Evolutionary conservation across 92 coral and sea anemone species (phyloP), one percentile per base, ranked within the genome.

Genomic region (Zoanthus gigantus): DNA sequence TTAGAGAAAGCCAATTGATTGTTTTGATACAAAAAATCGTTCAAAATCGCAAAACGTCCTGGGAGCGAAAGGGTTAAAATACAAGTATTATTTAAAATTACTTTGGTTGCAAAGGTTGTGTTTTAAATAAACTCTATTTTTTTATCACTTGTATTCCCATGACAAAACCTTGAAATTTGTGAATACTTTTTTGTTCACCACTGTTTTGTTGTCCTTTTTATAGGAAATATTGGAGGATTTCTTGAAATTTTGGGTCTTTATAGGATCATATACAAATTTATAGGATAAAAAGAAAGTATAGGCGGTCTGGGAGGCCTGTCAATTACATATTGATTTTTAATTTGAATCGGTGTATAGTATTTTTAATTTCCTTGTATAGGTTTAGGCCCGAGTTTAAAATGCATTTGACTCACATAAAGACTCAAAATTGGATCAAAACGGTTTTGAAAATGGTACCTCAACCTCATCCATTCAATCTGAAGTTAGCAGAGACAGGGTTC

Each of bases 271-370:
- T 71, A 71, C 76, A 71, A 71, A 34, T 71, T 14, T 37, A 71
- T 16, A 71, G 76, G 76, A 71, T 71, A 71, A 71, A 71, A 4
- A 71, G 76, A 16, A 71, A 71, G 30, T 71, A 16, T 71, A 71
- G 76, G 76, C 34, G 76, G 76, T 71, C 76, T 71, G 76, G 76
- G 76, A 71, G 48, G 76, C 76, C 76, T 71, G 76, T 71, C 76
- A 71, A 16, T 71, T 31, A 71, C 11, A 28, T 71, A 71, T 71
- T 11, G 12, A 68, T 68, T 34, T 68, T n/a, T 68, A 68, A n/a
- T 34, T n/a, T 42, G 76, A 71, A 71, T 71, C 18, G 11, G 48
- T 71, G 76, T 71, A 71, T 71, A 71, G 32, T 67, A 34, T 67
- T 71, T 71, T 71, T 17, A 71, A 71, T 71, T 71, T 71, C 12